Percentiles rank a stretch among this genome's conserved stretches.
phyloP scores from a whole-genome alignment of 2,888 invertebrate genomes.

The Vesta saturnalis region DNA sequence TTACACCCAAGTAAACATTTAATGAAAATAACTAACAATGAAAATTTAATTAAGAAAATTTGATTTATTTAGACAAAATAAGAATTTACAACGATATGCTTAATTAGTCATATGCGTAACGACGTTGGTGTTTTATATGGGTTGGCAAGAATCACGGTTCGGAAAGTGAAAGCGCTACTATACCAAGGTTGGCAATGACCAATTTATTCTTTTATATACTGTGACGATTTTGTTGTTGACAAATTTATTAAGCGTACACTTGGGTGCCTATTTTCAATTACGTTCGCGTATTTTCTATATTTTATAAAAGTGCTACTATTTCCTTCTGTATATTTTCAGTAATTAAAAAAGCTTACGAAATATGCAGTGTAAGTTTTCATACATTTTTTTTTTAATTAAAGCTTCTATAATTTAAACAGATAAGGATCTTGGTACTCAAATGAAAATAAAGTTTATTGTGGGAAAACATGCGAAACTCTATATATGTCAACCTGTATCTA shows the following conservation, averaged over 20 bases:
- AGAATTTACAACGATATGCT: too few species aligned
- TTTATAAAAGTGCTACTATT: not conserved
- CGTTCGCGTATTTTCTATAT: not conserved
- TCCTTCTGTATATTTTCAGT: not conserved
- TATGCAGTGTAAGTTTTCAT: not conserved
- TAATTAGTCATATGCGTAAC: not conserved
- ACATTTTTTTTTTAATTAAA: not conserved
- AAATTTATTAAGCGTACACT: not conserved
- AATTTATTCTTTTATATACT: constrained; percentile 30
- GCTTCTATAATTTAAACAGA: not conserved
- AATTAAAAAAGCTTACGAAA: not conserved
- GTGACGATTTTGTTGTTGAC: not conserved
- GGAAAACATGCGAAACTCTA: not conserved
- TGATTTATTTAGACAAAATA: too few species aligned
- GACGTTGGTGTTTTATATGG: constrained; percentile 10
- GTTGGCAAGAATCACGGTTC: constrained; percentile 32
- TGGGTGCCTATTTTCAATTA: not conserved
- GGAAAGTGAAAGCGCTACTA: constrained; percentile 38
- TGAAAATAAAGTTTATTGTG: not conserved
- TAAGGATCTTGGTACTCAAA: not conserved
- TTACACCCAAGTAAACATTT: not conserved
- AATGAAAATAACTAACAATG: too few species aligned
- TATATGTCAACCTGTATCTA: constrained; percentile 2
- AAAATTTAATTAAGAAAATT: too few species aligned
- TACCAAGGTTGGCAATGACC: constrained; percentile 32